Evolutionary conservation across 2,113 vertebrate species (phyloP), one percentile per base, ranked within the genome.

Genomic region (Tupaia tana): DNA sequence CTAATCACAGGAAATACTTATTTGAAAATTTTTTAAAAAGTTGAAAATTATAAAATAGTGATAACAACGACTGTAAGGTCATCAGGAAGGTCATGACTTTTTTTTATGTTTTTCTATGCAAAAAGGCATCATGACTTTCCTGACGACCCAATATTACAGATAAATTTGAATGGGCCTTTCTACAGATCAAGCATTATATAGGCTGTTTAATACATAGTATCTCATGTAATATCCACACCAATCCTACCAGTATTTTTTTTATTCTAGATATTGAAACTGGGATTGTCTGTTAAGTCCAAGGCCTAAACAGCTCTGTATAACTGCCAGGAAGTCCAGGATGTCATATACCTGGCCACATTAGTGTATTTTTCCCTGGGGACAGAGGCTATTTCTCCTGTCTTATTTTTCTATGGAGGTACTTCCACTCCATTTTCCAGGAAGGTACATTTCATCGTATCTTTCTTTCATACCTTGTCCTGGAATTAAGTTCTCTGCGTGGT

Each of bases 141-240:
- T 43, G 43, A 43, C 5, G 43, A 43, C 43, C 43, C 43, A 43
- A 43, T 43, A 43, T 43, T 43, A 43, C 43, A 43, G 43, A 43
- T 43, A 43, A 43, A 5, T 43, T 43, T 43, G 43, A 43, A 43
- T 43, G 20, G 58, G 12, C 3, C 4, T 85, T 88, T 75, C 34
- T n/a, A 63, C 12, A 84, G 25, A 10, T 88, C 20, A 73, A 7
- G 52, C 3, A 87, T 19, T 74, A 84, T 89, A 19, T 58, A 25
- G 6, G 29, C 20, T 29, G 19, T n/a, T 63, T 93, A 81, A 54
- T 1, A 7, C 83, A 14, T 83, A 69, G 78, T 74, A 79, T 66
- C 52, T 82, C 43, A n/a, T 79, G n/a, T 96, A 89, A 88, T 71
- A 88, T 27, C 64, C 25, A 74, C 34, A 54, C 61, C 52, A 89